Evolutionary conservation across 2,888 invertebrate species (phyloP).

Genomic region (Drosophila stalkeri): DNA sequence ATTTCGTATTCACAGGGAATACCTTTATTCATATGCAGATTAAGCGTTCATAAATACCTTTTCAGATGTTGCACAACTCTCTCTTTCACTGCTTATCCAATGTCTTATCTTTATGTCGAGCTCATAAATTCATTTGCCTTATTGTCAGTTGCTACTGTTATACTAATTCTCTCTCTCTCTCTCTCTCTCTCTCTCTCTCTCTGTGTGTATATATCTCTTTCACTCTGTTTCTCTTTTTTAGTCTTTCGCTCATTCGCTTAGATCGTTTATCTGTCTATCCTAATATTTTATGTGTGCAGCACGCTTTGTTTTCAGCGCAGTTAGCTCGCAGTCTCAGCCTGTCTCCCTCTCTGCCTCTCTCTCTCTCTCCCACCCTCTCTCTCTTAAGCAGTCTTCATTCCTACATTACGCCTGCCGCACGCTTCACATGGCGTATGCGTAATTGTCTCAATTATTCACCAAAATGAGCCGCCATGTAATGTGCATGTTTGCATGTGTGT

Average conservation of each 20-base stretch:
- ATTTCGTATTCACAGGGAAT: background rate
- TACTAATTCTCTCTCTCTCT: background rate
- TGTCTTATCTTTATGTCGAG: background rate
- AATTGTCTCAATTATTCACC: conserved; percentile 81
- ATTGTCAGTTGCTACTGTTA: conserved; percentile 4
- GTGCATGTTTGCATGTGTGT: conserved; percentile 26
- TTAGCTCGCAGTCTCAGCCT: background rate
- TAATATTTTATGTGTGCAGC: conserved; percentile 24
- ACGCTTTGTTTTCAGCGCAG: conserved; percentile 36
- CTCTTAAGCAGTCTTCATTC: background rate
- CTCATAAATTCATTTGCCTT: conserved; percentile 9
- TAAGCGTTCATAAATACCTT: conserved; percentile 4
- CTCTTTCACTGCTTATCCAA: background rate
- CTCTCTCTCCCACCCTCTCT: background rate
- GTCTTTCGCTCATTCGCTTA: background rate
- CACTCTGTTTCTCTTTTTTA: background rate
- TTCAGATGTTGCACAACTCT: background rate
- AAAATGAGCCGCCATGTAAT: conserved; percentile 70
- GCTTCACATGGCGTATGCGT: conserved; percentile 69
- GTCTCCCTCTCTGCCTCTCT: background rate
- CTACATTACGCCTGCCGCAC: background rate
- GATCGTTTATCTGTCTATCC: conserved; percentile 34
- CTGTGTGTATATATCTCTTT: too few species aligned
- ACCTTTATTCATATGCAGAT: background rate
- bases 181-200: background rate